These are phyloP conservation scores for Sebastes melanostomus DNA, from an alignment of 2,797 vertebrate genomes.

Conservation along the genomic window DNA sequence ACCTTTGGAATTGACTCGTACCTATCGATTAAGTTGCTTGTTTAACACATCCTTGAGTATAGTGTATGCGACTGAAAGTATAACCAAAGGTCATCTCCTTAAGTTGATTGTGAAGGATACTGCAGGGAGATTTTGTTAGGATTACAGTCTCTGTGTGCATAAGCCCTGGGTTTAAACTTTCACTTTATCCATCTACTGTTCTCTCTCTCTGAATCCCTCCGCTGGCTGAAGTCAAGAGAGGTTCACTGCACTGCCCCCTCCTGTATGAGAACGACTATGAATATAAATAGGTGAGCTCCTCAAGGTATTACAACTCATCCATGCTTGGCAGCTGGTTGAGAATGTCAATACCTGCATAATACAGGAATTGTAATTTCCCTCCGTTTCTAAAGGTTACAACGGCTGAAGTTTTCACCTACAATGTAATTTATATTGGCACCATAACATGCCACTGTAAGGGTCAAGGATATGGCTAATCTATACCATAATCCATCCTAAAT, in stretches of 20 bases:
- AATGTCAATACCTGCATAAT: constrained; percentile 73
- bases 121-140: constrained; percentile 58
- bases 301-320: constrained; percentile 70
- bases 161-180: constrained; percentile 72
- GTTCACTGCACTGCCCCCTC: constrained; percentile 73
- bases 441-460: background rate
- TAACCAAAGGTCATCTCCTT: constrained; percentile 57
- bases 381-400: constrained; percentile 60
- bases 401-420: constrained; percentile 32
- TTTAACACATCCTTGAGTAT: constrained; percentile 57
- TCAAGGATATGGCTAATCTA: constrained; percentile 25
- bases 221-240: constrained; percentile 58
- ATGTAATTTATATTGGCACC: constrained; percentile 27
- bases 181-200: constrained; percentile 64
- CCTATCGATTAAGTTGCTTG: constrained; percentile 61
- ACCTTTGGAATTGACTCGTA: constrained; percentile 30
- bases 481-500: constrained; percentile 9
- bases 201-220: constrained; percentile 57
- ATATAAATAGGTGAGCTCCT: constrained; percentile 75
- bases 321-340: constrained; percentile 56
- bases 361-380: constrained; percentile 58
- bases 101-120: constrained; percentile 57
- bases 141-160: constrained; percentile 61
- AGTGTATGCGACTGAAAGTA: constrained; percentile 42
- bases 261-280: constrained; percentile 69